Evolutionary conservation across 2,113 vertebrate genomes (phyloP).

Genomic region (Bombycilla garrulus): DNA sequence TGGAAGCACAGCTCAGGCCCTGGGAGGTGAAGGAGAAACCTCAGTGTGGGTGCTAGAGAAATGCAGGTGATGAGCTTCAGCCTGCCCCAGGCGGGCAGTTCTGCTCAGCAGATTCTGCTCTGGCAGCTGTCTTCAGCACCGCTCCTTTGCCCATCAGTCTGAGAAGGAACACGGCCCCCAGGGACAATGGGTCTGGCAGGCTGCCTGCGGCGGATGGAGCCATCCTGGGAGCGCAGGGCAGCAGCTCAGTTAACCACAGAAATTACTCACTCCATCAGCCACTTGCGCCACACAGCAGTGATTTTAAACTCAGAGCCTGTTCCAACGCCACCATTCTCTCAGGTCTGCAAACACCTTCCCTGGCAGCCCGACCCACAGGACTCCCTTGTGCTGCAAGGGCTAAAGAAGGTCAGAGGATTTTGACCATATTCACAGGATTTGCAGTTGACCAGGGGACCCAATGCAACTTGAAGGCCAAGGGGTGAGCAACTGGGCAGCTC

Average conservation of each 20-base stretch:
- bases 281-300: fast-evolving
- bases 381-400: neutral
- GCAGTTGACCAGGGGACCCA: fast-evolving
- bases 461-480: neutral
- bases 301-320: fast-evolving
- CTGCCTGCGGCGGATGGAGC: fast-evolving
- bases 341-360: neutral
- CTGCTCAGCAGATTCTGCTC: neutral
- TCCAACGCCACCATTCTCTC: fast-evolving
- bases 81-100: no score
- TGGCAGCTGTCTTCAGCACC: neutral
- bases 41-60: neutral
- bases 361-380: neutral
- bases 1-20: neutral
- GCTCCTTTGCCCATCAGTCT: neutral
- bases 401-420: neutral
- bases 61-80: neutral
- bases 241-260: fast-evolving
- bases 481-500: neutral
- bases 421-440: neutral
- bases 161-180: neutral
- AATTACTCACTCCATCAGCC: neutral
- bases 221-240: neutral
- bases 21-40: neutral
- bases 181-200: neutral